Evolutionary conservation across 2,888 invertebrate genomes (phyloP).

Genomic region (Nudaria mundana): DNA sequence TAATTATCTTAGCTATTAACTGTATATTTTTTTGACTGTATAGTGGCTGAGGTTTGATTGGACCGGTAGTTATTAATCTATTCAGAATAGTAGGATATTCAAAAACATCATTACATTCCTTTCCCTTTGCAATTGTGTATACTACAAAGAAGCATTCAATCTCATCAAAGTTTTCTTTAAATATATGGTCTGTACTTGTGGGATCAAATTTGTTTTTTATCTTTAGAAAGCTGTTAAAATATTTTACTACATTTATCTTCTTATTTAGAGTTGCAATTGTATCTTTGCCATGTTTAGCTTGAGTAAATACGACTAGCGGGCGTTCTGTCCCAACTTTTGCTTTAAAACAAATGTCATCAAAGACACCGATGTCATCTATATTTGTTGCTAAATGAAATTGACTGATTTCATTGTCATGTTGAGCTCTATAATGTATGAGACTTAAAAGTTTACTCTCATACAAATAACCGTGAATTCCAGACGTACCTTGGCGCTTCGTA

Average conservation of each 20-base stretch:
- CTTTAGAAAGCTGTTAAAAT: slow-evolving; percentile 16
- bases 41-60: not conserved
- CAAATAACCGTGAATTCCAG: slow-evolving; percentile 21
- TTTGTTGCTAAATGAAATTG: slow-evolving; percentile 24
- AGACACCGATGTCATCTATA: slow-evolving; percentile 17
- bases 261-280: slow-evolving; percentile 5
- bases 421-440: slow-evolving; percentile 18
- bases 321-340: not conserved
- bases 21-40: slow-evolving; percentile 10
- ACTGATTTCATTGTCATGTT: slow-evolving; percentile 7
- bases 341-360: slow-evolving; percentile 24
- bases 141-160: slow-evolving; percentile 17
- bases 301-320: slow-evolving; percentile 12
- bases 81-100: not conserved
- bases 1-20: slow-evolving; percentile 12
- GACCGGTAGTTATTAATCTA: slow-evolving; percentile 18
- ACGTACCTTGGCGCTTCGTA: slow-evolving; percentile 16
- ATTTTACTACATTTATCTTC: slow-evolving; percentile 13
- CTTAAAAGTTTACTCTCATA: slow-evolving; percentile 27
- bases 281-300: slow-evolving; percentile 22
- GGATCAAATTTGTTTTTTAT: slow-evolving; percentile 14
- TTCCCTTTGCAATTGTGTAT: not conserved
- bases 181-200: slow-evolving; percentile 1
- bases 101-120: not conserved
- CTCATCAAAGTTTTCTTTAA: slow-evolving; percentile 10